Base-by-base conservation (phyloP, 2,888 invertebrate genomes). In the Labia minor region DNA sequence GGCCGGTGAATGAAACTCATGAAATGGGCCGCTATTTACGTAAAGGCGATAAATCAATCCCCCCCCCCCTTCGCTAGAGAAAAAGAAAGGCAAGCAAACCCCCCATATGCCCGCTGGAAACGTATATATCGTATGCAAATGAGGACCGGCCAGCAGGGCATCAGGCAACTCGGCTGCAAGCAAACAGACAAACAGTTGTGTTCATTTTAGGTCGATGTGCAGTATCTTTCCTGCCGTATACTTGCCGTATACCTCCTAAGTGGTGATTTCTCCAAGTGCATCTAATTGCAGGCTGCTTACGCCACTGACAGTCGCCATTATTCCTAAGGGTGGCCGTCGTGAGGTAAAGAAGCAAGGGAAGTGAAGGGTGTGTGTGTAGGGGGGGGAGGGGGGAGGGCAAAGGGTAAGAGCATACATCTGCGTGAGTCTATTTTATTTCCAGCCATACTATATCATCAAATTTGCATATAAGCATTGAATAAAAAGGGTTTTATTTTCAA, bases 1-100 rank as follows among this genome's bases (percentile, higher is more conserved):
- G 49, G 49, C 49, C 49, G 49, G 49, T 49, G 49, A 49, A 49
- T 49, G 49, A 49, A 49, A 49, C 49, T 49, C 49, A 49, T 49
- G 49, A 49, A 49, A 49, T 49, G 49, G 49, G 49, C 49, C 49
- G 49, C 49, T 49, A 49, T 49, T 49, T 49, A 49, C 49, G 49
- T 49, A 49, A 49, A 49, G 49, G 49, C 49, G 49, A 49, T 49
- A 49, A 49, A 49, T 49, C 49, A 49, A 49, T 49, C n/a, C 49
- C 49, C n/a, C 49, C 49, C n/a, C 16, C 49, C 49, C 33, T 33
- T 8, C 6, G 11, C 6, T 8, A 33, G 16, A 49, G 16, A 49
- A 49, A 49, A 49, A 49, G 49, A 49, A 49, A 49, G 14, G 49
- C 49, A 49, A 49, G 49, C 49, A 49, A 49, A 49, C 49, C 49